Conservation (phyloP, 2,888 invertebrate species). For the Drosophila koepferae region DNA sequence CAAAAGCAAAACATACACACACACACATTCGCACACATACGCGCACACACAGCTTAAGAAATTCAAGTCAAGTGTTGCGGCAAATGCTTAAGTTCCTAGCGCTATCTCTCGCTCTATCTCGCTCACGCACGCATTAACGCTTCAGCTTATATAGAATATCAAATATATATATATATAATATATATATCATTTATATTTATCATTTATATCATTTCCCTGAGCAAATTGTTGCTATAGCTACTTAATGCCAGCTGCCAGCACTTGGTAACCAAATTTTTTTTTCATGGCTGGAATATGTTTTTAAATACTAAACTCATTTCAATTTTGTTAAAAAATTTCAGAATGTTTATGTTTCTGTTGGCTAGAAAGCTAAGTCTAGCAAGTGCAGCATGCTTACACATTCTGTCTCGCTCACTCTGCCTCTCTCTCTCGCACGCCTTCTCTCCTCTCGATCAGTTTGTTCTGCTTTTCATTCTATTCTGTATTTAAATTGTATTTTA, state of each 20-base stretch:
- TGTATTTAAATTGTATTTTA: conserved; percentile 14
- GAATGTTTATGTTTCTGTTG: too few species aligned
- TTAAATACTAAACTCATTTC: too few species aligned
- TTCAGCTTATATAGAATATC: conserved; percentile 2
- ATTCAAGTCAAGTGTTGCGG: conserved; percentile 77
- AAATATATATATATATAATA: neutral
- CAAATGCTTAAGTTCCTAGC: conserved; percentile 53
- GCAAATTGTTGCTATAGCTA: conserved; percentile 35
- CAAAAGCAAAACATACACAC: conserved; percentile 66
- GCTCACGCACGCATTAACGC: neutral
- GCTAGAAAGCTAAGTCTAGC: too few species aligned
- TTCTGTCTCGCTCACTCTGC: neutral
- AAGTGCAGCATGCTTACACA: too few species aligned
- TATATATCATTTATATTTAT: conserved; percentile 1
- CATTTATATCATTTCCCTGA: neutral
- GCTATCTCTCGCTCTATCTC: neutral
- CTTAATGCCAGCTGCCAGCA: conserved; percentile 22
- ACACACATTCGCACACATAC: conserved; percentile 15
- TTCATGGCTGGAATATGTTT: neutral
- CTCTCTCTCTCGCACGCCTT: neutral
- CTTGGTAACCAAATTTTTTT: conserved; percentile 2
- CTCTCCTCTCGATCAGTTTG: neutral
- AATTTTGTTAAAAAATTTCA: too few species aligned
- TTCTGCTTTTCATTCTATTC: neutral
- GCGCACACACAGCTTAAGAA: conserved; percentile 34